A percentile compares a stretch with the other conserved stretches of the same genome.
phyloP scores from a whole-genome alignment of 2,888 invertebrate genomes.

The Eubasilissa splendida region DNA sequence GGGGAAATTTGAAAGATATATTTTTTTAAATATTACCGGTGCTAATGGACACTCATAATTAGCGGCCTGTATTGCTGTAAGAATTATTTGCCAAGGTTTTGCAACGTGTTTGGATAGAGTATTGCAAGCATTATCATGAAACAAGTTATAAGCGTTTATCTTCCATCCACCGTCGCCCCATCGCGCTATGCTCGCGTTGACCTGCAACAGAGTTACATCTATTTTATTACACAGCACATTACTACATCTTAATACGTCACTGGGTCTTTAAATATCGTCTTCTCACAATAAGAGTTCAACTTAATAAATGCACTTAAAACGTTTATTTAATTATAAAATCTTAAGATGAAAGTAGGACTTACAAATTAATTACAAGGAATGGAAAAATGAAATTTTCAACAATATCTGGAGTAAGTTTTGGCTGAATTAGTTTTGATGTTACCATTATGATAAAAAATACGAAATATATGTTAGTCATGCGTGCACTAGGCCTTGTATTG shows the following conservation, averaged over 20 bases:
- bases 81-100: neutral
- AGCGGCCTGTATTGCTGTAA: neutral
- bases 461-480: too few species aligned
- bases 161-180: conserved; percentile 56
- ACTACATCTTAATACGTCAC: too few species aligned
- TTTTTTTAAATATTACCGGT: conserved; percentile 5
- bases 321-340: neutral
- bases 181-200: conserved; percentile 32
- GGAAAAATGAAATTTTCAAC: too few species aligned
- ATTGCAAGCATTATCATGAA: conserved; percentile 21
- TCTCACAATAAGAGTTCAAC: neutral
- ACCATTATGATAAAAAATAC: too few species aligned
- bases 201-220: neutral
- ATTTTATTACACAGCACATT: too few species aligned
- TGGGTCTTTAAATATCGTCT: neutral
- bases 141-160: conserved; percentile 36
- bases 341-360: too few species aligned
- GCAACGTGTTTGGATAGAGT: conserved; percentile 17
- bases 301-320: neutral
- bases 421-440: too few species aligned
- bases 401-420: too few species aligned
- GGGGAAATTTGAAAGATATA: too few species aligned
- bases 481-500: too few species aligned
- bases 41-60: conserved; percentile 23
- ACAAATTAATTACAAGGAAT: too few species aligned